Evolutionary conservation across 2,888 invertebrate species (phyloP), one percentile per base, ranked within the genome.

Genomic region (Napeogenes inachia): DNA sequence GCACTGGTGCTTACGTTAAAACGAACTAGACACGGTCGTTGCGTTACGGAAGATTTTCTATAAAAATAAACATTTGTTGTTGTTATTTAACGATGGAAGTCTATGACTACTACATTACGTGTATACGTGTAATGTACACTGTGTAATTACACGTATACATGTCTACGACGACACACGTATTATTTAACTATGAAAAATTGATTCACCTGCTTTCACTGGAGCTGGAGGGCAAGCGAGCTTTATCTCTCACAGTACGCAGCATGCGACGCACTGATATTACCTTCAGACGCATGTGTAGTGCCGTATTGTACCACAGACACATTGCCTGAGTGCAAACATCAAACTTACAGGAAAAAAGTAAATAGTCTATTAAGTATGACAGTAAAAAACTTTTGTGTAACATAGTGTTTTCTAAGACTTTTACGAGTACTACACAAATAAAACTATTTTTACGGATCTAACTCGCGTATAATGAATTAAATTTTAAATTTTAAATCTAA

Each of bases 241-340:
- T 80, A 72, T 70, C 68, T 2, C 72, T 69, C 66, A 88, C 80
- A 79, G 89, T 74, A 32, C 81, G 78, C 67, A 95, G 79, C 73
- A 96, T 91, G 77, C 93, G 93, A 0, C 94, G 94, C 73, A 96
- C 85, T 65, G 96, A 94, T 66, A 94, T 90, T 69, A 98, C 86
- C 82, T 96, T 97, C 60, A 97, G 91, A 57, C 95, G 93, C 81
- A 97, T 94, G 81, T 97, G 96, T 71, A 93, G 93, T 0, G 96
- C 96, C 79, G 96, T 95, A 84, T 98, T 98, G 82, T 95, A 95
- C 98, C 98, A 98, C 3, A 97, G 90, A 75, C 96, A 97, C 93
- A 98, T 94, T 12, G 97, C 95, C 89, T 93, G 88, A 30, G 0
- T 10, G 10, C 42, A 42, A 33, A 12, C n/a, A 55, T 21, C 50